These are phyloP conservation scores for Sminthopsis crassicaudata DNA, from an alignment of 2,113 vertebrate species.

Conservation along the genomic window DNA sequence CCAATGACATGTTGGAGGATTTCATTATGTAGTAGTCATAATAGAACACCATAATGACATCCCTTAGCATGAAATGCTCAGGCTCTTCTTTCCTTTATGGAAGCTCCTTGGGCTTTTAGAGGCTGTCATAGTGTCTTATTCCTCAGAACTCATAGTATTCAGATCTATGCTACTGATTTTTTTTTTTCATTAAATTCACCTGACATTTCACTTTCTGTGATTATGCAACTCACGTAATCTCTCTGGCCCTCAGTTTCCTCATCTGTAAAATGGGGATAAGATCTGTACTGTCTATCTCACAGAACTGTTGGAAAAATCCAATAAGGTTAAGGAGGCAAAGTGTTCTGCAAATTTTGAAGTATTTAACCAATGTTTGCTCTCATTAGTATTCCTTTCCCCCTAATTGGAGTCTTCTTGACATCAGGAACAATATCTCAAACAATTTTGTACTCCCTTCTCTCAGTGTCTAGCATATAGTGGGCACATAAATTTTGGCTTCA, in stretches of 20 bases:
- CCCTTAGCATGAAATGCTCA: neutral
- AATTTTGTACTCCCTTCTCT: neutral
- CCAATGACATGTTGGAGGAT: neutral
- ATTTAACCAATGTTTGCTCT: neutral
- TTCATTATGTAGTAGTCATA: neutral
- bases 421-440: neutral
- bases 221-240: neutral
- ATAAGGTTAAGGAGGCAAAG: neutral
- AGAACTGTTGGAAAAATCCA: neutral
- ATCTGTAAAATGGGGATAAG: neutral
- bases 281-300: neutral
- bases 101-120: neutral
- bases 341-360: neutral
- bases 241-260: neutral
- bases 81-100: neutral
- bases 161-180: neutral
- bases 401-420: neutral
- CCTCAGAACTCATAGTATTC: neutral
- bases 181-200: neutral
- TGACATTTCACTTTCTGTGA: neutral
- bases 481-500: neutral
- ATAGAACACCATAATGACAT: neutral
- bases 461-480: neutral
- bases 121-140: neutral
- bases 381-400: neutral